Base-by-base conservation (phyloP, 2,797 vertebrate genomes). In the Salarias fasciatus region DNA sequence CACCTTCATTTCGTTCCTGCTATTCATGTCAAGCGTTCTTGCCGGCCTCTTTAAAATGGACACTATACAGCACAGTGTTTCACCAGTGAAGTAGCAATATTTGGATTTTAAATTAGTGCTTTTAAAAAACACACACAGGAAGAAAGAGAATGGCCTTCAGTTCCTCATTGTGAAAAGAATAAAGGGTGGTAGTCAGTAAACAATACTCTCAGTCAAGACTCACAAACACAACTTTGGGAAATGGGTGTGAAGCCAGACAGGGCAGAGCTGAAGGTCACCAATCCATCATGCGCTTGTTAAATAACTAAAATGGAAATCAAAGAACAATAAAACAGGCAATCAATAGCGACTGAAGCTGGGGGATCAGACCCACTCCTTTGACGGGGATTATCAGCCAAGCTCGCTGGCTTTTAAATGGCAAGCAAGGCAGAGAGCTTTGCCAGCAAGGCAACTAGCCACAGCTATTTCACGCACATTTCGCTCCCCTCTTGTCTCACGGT, bases 221-320 rank as follows among this genome's bases (percentile, higher is more conserved):
- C 70, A 88, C 53, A 74, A 72, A 77, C 70, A 76, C 3, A 1
- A 59, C 53, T 77, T 74, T 40, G 44, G 62, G 52, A 74, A 69
- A 71, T 37, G 18, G n/a, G 61, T 77, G 10, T 37, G 45, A 89
- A 88, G 75, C 72, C 85, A 90, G 70, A 46, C 52, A 52, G 80
- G 77, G 76, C 80, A 83, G 65, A 77, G 67, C 77, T 88, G 85
- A 93, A 94, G 89, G 88, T 92, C 84, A 92, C 63, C 69, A 83
- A 89, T 95, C 91, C 83, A 90, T 94, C 86, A 92, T 90, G 69
- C 75, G 85, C 91, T 92, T 84, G 76, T 92, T 92, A 94, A 93
- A 92, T 89, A 91, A 86, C 78, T 79, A 87, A 90, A 94, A 85
- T 90, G 77, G 76, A 92, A 94, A 92, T 91, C 78, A 91, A 93